Base-by-base conservation (phyloP, 2,797 vertebrate species). In the Coregonus suidteri region DNA sequence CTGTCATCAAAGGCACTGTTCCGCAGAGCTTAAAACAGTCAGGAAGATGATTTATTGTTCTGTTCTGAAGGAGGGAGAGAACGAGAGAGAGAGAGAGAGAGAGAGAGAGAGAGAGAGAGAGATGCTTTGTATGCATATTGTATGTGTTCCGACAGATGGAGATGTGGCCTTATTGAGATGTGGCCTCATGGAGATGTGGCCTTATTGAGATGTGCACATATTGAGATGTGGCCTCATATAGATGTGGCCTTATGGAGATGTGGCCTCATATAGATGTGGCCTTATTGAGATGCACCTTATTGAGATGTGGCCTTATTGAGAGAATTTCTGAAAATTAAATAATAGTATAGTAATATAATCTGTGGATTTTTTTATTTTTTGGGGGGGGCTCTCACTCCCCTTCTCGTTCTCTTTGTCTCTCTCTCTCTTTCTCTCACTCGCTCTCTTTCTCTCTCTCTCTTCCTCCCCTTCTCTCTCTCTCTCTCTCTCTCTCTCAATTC, bases 41-140 rank as follows among this genome's bases (percentile, higher is more conserved):
- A 79, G 85, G 77, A 79, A 80, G 83, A 81, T 85, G 88, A 91
- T 90, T 90, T 92, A 92, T 90, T 83, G 87, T 87, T 6, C 18
- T 79, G 2, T 56, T 18, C 16, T 18, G 53, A 6, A 74, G 78
- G 72, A 18, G 76, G 84, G 89, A 85, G 75, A 86, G 89, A 84
- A 82, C 76, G 77, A 81, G 79, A 59, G 75, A 80, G 71, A 14
- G 73, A 41, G 1, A 41, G 1, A 41, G 1, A 47, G 0, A 11
- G 9, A 47, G 41, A 47, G 9, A 6, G 37, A 37, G 37, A 37
- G 1, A 41, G 37, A 41, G 6, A 47, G 41, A 64, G 79, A 80
- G 75, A 68, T 71, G 79, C 80, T 85, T 74, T 86, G 82, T 81
- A 79, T 88, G 85, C 91, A 75, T 87, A 81, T 79, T 47, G 87